phyloP scores from a whole-genome alignment of 2,113 vertebrate species.

The Erythrocebus patas region DNA sequence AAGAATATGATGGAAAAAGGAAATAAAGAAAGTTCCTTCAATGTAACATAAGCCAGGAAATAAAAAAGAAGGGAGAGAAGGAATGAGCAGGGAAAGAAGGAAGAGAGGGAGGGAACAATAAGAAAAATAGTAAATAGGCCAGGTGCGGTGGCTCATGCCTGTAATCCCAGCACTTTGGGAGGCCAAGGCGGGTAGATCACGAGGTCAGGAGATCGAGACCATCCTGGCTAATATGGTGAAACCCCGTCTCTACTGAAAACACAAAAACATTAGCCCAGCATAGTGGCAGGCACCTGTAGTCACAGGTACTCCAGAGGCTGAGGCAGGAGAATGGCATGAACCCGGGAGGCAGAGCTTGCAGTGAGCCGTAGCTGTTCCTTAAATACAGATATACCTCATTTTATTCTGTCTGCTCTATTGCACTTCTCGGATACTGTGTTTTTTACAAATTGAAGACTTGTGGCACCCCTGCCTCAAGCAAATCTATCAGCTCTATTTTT shows the following conservation, averaged over 20 bases:
- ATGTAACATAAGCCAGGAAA: neutral
- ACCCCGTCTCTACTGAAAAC: too few relatives aligned
- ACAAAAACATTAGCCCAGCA: too few relatives aligned
- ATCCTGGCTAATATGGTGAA: too few relatives aligned
- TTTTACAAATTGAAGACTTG: neutral
- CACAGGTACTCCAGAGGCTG: too few relatives aligned
- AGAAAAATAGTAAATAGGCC: neutral
- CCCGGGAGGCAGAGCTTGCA: too few relatives aligned
- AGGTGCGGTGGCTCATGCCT: rapidly evolving
- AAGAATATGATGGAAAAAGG: neutral
- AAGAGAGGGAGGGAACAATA: neutral
- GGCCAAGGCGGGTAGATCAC: too few relatives aligned
- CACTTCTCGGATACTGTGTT: neutral
- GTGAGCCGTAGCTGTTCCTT: neutral
- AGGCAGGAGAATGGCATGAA: too few relatives aligned
- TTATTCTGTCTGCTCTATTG: neutral
- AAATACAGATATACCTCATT: neutral
- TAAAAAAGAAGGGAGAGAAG: neutral
- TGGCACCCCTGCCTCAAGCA: neutral
- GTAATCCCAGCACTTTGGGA: too few relatives aligned
- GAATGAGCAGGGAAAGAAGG: neutral
- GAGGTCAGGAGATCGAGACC: too few relatives aligned
- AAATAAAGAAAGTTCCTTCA: neutral
- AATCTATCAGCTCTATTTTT: neutral
- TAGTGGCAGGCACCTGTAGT: too few relatives aligned